Conservation (phyloP, 2,888 invertebrate genomes). For the Pomacea canaliculata region DNA sequence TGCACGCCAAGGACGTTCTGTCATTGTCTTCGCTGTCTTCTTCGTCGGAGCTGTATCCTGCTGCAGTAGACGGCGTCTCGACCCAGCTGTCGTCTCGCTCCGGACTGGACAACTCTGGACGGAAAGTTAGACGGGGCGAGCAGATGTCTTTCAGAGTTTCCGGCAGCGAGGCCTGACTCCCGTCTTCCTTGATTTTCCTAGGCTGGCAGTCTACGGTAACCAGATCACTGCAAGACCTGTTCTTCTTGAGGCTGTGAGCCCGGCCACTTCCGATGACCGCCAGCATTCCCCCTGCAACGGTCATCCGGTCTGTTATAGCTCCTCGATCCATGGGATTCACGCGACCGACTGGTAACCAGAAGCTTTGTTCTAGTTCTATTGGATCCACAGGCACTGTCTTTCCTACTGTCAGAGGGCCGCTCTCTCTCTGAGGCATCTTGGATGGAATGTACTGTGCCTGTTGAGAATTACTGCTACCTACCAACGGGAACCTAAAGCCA, state of each 20-base stretch:
- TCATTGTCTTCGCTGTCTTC: conserved; percentile 6
- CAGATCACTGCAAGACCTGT: conserved; percentile 16
- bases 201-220: neutral
- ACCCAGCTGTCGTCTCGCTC: neutral
- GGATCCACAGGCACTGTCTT: neutral
- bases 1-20: conserved; percentile 6
- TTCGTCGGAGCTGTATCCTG: conserved; percentile 10
- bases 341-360: neutral
- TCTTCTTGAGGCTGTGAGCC: conserved; percentile 6
- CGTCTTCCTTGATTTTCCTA: neutral
- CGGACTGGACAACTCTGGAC: neutral
- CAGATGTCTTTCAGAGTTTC: neutral
- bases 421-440: conserved; percentile 2
- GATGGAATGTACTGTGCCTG: conserved; percentile 13
- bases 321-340: neutral
- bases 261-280: conserved; percentile 3
- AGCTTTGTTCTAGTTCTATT: neutral
- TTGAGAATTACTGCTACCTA: conserved; percentile 10
- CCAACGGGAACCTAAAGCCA: conserved; percentile 13
- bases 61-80: conserved; percentile 1
- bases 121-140: conserved; percentile 4
- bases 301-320: too few species aligned
- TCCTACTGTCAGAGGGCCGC: neutral
- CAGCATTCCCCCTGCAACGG: conserved; percentile 4
- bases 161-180: neutral